phyloP scores from a whole-genome alignment of 2,888 invertebrate genomes.

The Tenthredo livida region DNA sequence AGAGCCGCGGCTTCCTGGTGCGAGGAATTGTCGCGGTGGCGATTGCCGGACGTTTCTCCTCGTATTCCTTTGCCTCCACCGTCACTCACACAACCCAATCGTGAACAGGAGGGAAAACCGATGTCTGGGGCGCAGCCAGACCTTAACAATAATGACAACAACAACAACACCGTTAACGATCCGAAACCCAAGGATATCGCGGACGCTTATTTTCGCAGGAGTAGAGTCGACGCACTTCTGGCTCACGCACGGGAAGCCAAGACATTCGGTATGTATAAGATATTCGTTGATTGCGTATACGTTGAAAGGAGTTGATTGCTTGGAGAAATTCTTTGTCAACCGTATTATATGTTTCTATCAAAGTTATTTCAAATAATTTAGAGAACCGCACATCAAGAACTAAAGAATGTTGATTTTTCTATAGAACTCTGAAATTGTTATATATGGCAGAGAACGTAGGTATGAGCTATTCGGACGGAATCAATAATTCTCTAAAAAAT shows the following conservation, averaged over 20 bases:
- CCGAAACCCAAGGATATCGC: slow-evolving; percentile 69
- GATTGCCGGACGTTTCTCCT: slow-evolving; percentile 71
- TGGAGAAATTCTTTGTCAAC: background rate
- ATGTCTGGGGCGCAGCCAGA: slow-evolving; percentile 64
- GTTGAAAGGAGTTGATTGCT: background rate
- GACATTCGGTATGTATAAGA: slow-evolving; percentile 69
- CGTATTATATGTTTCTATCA: no score
- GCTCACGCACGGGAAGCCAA: slow-evolving; percentile 73
- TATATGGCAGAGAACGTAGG: background rate
- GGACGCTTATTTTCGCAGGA: slow-evolving; percentile 73
- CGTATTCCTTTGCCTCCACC: slow-evolving; percentile 72
- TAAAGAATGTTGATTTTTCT: background rate
- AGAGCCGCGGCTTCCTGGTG: slow-evolving; percentile 74
- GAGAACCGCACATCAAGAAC: background rate
- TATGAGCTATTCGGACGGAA: background rate
- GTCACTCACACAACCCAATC: slow-evolving; percentile 59
- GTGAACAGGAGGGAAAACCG: slow-evolving; percentile 49
- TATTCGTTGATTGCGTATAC: background rate
- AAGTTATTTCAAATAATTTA: background rate
- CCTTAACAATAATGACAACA: slow-evolving; percentile 70
- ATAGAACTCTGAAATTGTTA: background rate
- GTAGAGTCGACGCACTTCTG: slow-evolving; percentile 72
- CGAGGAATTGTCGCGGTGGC: slow-evolving; percentile 75
- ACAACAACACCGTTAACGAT: slow-evolving; percentile 50
- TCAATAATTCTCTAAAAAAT: background rate